Evolutionary conservation across 2,888 invertebrate genomes (phyloP), one percentile per base, ranked within the genome.

Genomic region (Aproaerema taeniolella): DNA sequence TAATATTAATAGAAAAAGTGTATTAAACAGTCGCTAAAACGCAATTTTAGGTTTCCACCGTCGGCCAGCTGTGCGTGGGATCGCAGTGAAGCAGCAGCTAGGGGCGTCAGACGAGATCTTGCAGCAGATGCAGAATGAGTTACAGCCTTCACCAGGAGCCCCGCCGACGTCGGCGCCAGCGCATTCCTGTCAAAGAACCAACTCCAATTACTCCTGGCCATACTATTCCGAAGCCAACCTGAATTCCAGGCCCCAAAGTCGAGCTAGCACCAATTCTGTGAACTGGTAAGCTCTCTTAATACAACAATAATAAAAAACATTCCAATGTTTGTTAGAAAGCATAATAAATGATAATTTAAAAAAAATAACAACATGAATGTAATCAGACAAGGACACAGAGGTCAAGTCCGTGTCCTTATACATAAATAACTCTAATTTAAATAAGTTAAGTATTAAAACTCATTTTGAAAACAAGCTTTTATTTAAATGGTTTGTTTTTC

Each of bases 11-110:
- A n/a, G n/a, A n/a, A n/a, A n/a, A n/a, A n/a, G n/a, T n/a, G n/a
- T n/a, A n/a, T n/a, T n/a, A n/a, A n/a, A n/a, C n/a, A n/a, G n/a
- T n/a, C n/a, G n/a, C n/a, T n/a, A n/a, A n/a, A n/a, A n/a, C n/a
- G n/a, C n/a, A n/a, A n/a, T n/a, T n/a, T n/a, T 38, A 87, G 87
- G 87, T 1, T 96, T 96, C 70, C 94, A 95, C 60, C 90, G 94
- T 25, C 88, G 96, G n/a, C 96, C 96, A 0, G 94, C 95, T 1
- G 96, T 96, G 1, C 90, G 95, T 1, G 95, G 96, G 0, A 95
- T 96, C 47, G 75, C 80, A 0, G 67, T 76, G 24, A 95, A 95
- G 63, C 93, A 95, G n/a, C 91, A 94, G 49, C 92, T 95, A 48
- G 93, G 93, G 8, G 92, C 94, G 7, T 92, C 94, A 0, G 93